A percentile compares a stretch with the other conserved stretches of the same genome.
These are phyloP conservation scores for Zosterops borbonicus DNA, from an alignment of 2,113 vertebrate species.

Conservation along the genomic window DNA sequence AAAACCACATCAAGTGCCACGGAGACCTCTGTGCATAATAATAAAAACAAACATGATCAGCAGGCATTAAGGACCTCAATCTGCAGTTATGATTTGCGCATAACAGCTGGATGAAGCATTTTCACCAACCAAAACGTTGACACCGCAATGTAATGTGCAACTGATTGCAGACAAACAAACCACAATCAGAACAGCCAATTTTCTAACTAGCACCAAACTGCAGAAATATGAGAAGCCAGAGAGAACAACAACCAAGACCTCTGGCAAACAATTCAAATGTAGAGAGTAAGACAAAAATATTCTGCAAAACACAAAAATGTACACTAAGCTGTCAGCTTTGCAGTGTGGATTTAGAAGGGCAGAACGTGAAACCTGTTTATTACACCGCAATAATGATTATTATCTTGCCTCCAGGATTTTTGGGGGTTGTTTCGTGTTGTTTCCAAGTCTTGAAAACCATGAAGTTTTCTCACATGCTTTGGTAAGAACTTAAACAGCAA, in stretches of 20 bases:
- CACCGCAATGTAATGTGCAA: constrained; percentile 42
- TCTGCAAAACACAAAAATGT: neutral
- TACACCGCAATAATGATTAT: neutral
- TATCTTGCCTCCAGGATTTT: neutral
- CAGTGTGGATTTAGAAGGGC: neutral
- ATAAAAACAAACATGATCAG: constrained; percentile 73
- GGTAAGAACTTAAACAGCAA: neutral
- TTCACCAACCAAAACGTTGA: neutral
- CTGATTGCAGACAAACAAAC: constrained; percentile 43
- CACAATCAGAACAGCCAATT: constrained; percentile 25
- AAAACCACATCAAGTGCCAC: constrained; percentile 69
- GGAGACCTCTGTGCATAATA: constrained; percentile 28
- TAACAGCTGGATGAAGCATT: constrained; percentile 61
- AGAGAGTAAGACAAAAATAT: neutral
- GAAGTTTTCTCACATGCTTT: neutral
- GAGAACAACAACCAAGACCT: constrained; percentile 6
- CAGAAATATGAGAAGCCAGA: constrained; percentile 40
- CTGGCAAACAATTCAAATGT: neutral
- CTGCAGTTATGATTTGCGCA: constrained; percentile 47
- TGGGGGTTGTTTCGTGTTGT: neutral
- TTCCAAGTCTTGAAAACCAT: neutral
- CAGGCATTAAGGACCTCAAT: constrained; percentile 52
- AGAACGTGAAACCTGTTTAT: neutral
- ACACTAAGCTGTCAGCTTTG: neutral
- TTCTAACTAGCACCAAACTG: constrained; percentile 42